These are phyloP conservation scores for Epinephelus fuscoguttatus DNA, from an alignment of 2,113 vertebrate species.

Conservation along the genomic window DNA sequence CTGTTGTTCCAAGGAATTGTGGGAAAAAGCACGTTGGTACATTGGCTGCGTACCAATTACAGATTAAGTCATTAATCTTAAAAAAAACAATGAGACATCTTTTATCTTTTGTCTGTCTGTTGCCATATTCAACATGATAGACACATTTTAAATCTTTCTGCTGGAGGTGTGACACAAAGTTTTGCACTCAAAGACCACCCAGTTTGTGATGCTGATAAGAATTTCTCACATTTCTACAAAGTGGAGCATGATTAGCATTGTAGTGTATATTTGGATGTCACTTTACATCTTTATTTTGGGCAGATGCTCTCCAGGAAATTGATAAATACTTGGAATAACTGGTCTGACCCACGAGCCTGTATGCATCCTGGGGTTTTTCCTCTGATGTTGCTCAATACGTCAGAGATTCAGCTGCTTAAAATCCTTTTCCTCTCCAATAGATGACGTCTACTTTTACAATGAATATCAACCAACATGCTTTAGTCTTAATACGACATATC, in stretches of 20 bases:
- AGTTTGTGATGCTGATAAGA: not conserved
- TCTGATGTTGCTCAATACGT: not conserved
- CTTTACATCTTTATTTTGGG: not conserved
- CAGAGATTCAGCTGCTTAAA: not conserved
- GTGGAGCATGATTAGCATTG: not conserved
- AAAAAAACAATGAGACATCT: too few species aligned
- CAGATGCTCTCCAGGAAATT: not conserved
- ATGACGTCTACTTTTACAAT: not conserved
- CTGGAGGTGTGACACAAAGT: not conserved
- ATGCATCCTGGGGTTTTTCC: not conserved
- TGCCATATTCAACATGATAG: not conserved
- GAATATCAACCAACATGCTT: too few species aligned
- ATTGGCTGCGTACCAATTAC: too few species aligned
- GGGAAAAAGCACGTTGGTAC: too few species aligned
- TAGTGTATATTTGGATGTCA: not conserved
- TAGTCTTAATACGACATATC: too few species aligned
- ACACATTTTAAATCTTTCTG: not conserved
- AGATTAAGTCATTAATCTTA: too few species aligned
- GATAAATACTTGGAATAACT: not conserved
- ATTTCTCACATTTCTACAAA: not conserved
- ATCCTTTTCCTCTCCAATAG: not conserved
- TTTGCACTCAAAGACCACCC: not conserved
- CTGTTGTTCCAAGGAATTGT: not conserved
- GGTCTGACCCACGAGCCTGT: too few species aligned
- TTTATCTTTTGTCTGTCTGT: too few species aligned